Percentiles rank a stretch among this genome's conserved stretches.
Evolutionary conservation across 2,888 invertebrate species (phyloP).

Genomic region (Ferrisia virgata): DNA sequence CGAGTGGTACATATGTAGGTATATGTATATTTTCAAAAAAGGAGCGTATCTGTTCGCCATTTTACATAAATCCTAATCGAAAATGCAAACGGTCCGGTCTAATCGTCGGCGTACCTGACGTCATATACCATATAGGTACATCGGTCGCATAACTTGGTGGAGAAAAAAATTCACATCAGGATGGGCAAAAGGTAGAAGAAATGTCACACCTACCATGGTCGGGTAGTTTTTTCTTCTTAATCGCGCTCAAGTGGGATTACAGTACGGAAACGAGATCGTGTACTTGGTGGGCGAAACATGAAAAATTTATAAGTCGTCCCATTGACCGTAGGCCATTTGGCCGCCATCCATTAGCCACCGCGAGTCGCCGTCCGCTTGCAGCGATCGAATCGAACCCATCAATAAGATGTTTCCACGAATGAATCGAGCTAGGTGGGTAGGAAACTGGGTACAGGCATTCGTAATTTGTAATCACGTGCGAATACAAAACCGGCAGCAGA

Average conservation of each 20-base stretch:
- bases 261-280: neutral
- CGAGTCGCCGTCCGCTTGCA: neutral
- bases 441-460: no score
- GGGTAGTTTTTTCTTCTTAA: neutral
- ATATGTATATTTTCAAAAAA: neutral
- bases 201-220: neutral
- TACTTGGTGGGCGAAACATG: constrained; percentile 3
- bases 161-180: neutral
- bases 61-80: constrained; percentile 7
- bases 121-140: neutral
- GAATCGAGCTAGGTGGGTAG: no score
- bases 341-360: neutral
- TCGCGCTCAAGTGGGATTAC: neutral
- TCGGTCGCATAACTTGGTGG: neutral
- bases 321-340: neutral
- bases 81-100: neutral
- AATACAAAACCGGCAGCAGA: no score
- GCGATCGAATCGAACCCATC: neutral
- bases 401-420: neutral
- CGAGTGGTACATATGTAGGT: no score
- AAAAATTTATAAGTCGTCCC: neutral
- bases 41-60: neutral
- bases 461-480: no score
- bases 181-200: neutral
- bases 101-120: neutral